Evolutionary conservation across 1,140 invertebrate genomes (phyloP).

Genomic region (Pseudachorutes palmiensis): DNA sequence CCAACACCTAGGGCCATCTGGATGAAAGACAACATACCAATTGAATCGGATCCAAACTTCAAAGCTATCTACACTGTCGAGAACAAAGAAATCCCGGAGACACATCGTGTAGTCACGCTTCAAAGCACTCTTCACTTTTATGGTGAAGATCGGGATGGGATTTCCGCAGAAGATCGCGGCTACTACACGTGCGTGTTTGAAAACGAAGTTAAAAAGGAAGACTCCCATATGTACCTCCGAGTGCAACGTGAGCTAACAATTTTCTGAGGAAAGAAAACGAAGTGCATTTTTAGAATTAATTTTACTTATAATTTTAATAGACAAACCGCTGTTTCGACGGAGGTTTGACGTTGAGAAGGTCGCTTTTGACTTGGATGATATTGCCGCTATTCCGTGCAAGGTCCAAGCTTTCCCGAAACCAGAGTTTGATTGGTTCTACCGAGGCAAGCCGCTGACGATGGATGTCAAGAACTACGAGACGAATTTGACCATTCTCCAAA

Average conservation of each 20-base stretch:
- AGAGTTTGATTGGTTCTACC: slow-evolving; percentile 84
- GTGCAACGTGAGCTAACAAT: slow-evolving; percentile 64
- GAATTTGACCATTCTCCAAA: slow-evolving; percentile 65
- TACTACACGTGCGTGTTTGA: slow-evolving; percentile 79
- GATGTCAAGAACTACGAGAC: slow-evolving; percentile 70
- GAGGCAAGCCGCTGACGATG: slow-evolving; percentile 59
- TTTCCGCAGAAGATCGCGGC: slow-evolving; percentile 73
- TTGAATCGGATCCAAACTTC: slow-evolving; percentile 52
- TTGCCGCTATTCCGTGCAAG: slow-evolving; percentile 72
- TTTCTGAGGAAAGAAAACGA: neutral
- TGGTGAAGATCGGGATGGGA: slow-evolving; percentile 63
- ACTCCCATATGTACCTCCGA: slow-evolving; percentile 77
- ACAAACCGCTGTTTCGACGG: slow-evolving; percentile 36
- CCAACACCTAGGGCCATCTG: slow-evolving; percentile 72
- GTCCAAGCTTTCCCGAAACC: slow-evolving; percentile 86
- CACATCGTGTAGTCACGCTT: slow-evolving; percentile 64
- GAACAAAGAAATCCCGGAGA: slow-evolving; percentile 62
- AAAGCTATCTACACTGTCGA: slow-evolving; percentile 61
- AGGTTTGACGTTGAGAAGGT: slow-evolving; percentile 46
- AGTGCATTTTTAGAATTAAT: slow-evolving; percentile 8
- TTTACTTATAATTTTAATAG: slow-evolving; percentile 23
- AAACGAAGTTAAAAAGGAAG: slow-evolving; percentile 76
- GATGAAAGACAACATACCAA: slow-evolving; percentile 75
- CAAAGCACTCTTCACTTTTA: slow-evolving; percentile 71
- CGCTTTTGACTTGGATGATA: slow-evolving; percentile 73